These are phyloP conservation scores for Muscina levida DNA, from an alignment of 2,888 invertebrate species.

Conservation along the genomic window DNA sequence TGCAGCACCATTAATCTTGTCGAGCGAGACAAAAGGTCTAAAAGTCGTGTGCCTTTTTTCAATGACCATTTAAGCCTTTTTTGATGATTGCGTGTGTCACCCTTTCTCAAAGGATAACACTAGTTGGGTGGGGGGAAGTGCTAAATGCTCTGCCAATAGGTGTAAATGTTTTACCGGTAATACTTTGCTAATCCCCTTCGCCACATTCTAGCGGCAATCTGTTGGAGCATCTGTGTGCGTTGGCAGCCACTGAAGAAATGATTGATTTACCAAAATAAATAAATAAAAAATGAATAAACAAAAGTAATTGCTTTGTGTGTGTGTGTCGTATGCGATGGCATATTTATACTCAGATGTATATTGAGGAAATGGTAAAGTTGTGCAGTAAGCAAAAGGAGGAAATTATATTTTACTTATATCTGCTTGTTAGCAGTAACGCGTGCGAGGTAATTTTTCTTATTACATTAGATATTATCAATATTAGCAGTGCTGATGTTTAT, in stretches of 20 bases:
- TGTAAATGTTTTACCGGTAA: slow-evolving; percentile 17
- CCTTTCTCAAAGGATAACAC: slow-evolving; percentile 26
- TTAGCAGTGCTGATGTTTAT: too few species aligned
- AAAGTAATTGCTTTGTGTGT: not conserved
- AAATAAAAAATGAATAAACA: too few species aligned
- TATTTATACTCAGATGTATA: too few species aligned
- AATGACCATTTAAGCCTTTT: not conserved
- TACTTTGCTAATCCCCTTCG: slow-evolving; percentile 4
- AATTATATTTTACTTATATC: too few species aligned
- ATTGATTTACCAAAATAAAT: slow-evolving; percentile 10
- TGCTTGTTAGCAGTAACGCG: too few species aligned
- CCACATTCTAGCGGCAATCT: not conserved
- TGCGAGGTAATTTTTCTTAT: too few species aligned
- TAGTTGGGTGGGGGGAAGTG: not conserved
- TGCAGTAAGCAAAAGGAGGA: too few species aligned
- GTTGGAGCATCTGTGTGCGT: slow-evolving; percentile 18
- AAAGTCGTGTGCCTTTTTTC: not conserved
- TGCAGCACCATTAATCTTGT: slow-evolving; percentile 33
- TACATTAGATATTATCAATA: too few species aligned
- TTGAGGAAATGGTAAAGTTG: too few species aligned
- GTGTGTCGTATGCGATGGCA: too few species aligned
- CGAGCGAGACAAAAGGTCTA: not conserved
- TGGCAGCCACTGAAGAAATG: not conserved
- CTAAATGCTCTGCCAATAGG: slow-evolving; percentile 11
- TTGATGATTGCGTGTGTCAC: slow-evolving; percentile 7